Evolutionary conservation across 2,888 invertebrate genomes (phyloP).

Genomic region (Lathronympha strigana): DNA sequence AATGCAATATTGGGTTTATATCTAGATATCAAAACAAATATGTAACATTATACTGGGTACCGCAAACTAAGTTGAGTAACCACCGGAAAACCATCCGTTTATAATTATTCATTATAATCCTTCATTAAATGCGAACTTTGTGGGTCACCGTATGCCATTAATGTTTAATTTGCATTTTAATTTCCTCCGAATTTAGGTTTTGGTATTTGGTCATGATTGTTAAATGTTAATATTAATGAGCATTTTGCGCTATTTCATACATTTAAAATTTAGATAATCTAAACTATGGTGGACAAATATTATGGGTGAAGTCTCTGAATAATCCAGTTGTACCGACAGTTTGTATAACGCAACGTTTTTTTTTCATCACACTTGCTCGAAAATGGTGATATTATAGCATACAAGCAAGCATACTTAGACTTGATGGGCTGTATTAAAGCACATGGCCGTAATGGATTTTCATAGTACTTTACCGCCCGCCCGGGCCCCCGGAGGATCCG

Average conservation of each 20-base stretch:
- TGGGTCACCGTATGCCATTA: constrained; percentile 12
- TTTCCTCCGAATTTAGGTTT: background rate
- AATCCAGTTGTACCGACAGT: too few species aligned
- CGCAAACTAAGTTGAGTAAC: constrained; percentile 3
- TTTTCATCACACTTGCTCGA: too few species aligned
- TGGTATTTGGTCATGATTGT: background rate
- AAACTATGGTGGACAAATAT: too few species aligned
- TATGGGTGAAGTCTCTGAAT: too few species aligned
- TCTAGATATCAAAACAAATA: background rate
- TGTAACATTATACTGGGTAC: background rate
- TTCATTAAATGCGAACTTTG: constrained; percentile 25
- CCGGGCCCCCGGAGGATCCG: too few species aligned
- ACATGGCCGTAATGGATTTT: too few species aligned
- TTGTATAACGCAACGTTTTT: too few species aligned
- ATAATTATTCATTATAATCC: constrained; percentile 24
- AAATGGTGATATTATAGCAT: too few species aligned
- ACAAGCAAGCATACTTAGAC: too few species aligned
- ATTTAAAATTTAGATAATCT: background rate
- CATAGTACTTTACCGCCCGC: too few species aligned
- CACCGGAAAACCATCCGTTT: constrained; percentile 1
- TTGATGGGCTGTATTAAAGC: too few species aligned
- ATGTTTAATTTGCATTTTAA: constrained; percentile 20
- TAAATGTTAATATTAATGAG: background rate
- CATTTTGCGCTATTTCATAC: background rate
- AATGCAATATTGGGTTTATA: constrained; percentile 6